These are phyloP conservation scores for Camponotus fellah DNA, from an alignment of 2,888 invertebrate species.

Conservation along the genomic window DNA sequence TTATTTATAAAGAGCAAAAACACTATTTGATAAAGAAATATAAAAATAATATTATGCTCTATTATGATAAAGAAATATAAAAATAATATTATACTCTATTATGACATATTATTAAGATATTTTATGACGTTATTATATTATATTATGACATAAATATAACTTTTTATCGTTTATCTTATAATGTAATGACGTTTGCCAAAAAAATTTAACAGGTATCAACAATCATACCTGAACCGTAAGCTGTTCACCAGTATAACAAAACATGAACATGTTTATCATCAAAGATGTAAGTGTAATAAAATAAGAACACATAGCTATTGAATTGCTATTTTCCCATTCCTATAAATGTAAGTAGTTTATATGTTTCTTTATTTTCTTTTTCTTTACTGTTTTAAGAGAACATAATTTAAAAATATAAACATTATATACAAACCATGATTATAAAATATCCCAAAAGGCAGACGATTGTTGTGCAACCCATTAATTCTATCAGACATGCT, in stretches of 20 bases:
- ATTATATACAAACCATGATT: constrained; percentile 72
- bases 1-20: neutral
- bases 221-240: constrained; percentile 53
- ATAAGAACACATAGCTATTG: constrained; percentile 41
- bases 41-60: neutral
- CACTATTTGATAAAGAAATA: neutral
- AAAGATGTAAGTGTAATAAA: constrained; percentile 41
- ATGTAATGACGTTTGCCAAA: neutral
- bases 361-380: neutral
- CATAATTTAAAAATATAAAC: neutral
- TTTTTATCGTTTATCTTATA: neutral
- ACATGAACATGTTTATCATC: constrained; percentile 43
- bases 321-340: constrained; percentile 46
- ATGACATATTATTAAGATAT: too few species aligned
- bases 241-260: constrained; percentile 49
- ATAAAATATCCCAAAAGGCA: constrained; percentile 80
- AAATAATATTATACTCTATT: too few species aligned
- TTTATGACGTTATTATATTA: too few species aligned
- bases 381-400: neutral
- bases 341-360: constrained; percentile 5
- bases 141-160: neutral
- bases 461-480: constrained; percentile 79
- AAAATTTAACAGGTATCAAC: neutral
- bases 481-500: constrained; percentile 77
- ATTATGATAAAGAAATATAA: too few species aligned